Evolutionary conservation across 1,140 invertebrate genomes (phyloP).

Genomic region (Trinorchestia longiramus): DNA sequence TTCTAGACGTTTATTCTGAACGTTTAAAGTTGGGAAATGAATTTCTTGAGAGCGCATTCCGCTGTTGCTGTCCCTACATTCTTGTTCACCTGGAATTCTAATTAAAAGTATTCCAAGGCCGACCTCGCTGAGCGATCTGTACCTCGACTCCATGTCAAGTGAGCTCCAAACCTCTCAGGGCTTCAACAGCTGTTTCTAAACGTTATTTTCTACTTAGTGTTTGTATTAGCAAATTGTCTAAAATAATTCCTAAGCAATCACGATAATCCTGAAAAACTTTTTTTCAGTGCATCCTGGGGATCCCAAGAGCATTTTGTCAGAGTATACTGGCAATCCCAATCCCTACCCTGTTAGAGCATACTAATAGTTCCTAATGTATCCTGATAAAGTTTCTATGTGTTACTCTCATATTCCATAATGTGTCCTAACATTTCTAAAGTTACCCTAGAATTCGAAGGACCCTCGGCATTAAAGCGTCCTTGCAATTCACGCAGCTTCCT

Average conservation of each 20-base stretch:
- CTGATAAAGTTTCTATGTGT: not conserved
- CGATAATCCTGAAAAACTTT: too few relatives aligned
- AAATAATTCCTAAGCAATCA: too few relatives aligned
- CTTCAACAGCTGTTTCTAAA: too few relatives aligned
- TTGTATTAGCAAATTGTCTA: too few relatives aligned
- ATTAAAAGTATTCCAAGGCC: not conserved
- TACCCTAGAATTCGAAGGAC: too few relatives aligned
- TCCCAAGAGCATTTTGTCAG: too few relatives aligned
- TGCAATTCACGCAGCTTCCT: not conserved
- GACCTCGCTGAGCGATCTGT: not conserved
- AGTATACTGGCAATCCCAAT: not conserved
- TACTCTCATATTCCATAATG: too few relatives aligned
- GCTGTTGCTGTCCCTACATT: not conserved
- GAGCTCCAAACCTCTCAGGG: not conserved
- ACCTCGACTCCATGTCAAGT: not conserved
- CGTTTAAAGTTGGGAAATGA: not conserved
- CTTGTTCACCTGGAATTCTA: not conserved
- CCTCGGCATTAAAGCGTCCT: not conserved
- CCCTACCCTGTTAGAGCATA: not conserved
- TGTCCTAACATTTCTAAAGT: too few relatives aligned
- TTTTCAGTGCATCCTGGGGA: too few relatives aligned
- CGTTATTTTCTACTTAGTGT: too few relatives aligned
- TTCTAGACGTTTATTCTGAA: not conserved
- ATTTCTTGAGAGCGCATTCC: not conserved
- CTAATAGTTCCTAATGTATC: not conserved